Percentiles rank a stretch among this genome's conserved stretches.
Evolutionary conservation across 2,888 invertebrate genomes (phyloP).

Genomic region (Cataglyphis livida): DNA sequence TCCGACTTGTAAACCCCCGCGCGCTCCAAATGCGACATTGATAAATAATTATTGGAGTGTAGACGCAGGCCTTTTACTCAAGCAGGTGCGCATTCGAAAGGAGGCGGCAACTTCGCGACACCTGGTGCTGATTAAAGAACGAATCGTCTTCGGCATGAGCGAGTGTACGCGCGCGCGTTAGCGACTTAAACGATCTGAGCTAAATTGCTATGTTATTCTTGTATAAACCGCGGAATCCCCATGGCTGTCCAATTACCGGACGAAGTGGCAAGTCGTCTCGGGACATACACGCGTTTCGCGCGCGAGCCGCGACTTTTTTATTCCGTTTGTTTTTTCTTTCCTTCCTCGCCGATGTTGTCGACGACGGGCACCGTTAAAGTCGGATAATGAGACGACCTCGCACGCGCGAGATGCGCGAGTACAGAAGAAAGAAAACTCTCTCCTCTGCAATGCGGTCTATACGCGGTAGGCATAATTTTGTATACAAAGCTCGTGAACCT

Average conservation of each 20-base stretch:
- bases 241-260: conserved; percentile 75
- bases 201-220: conserved; percentile 76
- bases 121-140: conserved; percentile 76
- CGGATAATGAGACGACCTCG: conserved; percentile 64
- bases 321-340: conserved; percentile 15
- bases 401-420: background rate
- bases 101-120: conserved; percentile 61
- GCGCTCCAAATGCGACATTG: conserved; percentile 66
- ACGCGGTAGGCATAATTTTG: conserved; percentile 40
- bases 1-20: conserved; percentile 28
- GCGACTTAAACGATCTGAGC: conserved; percentile 70
- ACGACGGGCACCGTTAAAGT: conserved; percentile 67
- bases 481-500: conserved; percentile 24
- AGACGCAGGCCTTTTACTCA: conserved; percentile 65
- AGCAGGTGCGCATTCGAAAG: conserved; percentile 67
- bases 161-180: conserved; percentile 62
- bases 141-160: conserved; percentile 70
- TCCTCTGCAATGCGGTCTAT: background rate
- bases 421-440: conserved; percentile 32
- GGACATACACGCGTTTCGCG: conserved; percentile 64
- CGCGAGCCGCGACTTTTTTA: conserved; percentile 59
- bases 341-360: conserved; percentile 16
- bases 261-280: conserved; percentile 69
- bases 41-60: conserved; percentile 73
- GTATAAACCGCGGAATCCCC: conserved; percentile 71